phyloP scores from a whole-genome alignment of 2,797 vertebrate genomes.

The Choloepus didactylus region DNA sequence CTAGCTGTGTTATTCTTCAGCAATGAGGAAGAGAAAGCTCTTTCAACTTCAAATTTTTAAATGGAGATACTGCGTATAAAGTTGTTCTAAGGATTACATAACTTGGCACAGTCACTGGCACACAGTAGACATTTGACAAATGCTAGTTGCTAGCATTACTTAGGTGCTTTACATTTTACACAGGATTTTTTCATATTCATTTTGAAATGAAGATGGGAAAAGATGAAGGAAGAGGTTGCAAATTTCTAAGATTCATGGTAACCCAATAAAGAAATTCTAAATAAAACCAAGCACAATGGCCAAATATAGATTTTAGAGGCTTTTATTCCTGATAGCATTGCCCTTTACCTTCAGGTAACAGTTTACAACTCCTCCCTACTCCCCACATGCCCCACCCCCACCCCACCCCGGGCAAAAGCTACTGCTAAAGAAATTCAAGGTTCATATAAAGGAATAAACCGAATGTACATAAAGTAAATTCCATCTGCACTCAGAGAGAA shows the following conservation, averaged over 20 bases:
- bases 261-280: slow-evolving; percentile 52
- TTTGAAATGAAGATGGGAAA: not conserved
- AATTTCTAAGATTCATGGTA: not conserved
- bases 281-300: not conserved
- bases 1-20: not conserved
- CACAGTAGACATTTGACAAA: not conserved
- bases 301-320: slow-evolving; percentile 46
- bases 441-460: not conserved
- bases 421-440: slow-evolving; percentile 40
- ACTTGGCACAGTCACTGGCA: not conserved
- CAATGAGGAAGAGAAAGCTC: not conserved
- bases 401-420: too few relatives aligned
- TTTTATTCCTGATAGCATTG: slow-evolving; percentile 57
- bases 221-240: not conserved
- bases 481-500: not conserved
- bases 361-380: not conserved
- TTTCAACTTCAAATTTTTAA: slow-evolving; percentile 2
- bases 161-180: not conserved
- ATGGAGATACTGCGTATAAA: not conserved
- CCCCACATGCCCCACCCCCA: too few relatives aligned
- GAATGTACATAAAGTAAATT: slow-evolving; percentile 22
- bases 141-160: slow-evolving; percentile 15
- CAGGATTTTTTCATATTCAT: not conserved
- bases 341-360: not conserved
- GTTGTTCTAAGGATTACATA: slow-evolving; percentile 37